phyloP scores from a whole-genome alignment of 2,888 invertebrate genomes.

The Cryptocheilus praepositus region DNA sequence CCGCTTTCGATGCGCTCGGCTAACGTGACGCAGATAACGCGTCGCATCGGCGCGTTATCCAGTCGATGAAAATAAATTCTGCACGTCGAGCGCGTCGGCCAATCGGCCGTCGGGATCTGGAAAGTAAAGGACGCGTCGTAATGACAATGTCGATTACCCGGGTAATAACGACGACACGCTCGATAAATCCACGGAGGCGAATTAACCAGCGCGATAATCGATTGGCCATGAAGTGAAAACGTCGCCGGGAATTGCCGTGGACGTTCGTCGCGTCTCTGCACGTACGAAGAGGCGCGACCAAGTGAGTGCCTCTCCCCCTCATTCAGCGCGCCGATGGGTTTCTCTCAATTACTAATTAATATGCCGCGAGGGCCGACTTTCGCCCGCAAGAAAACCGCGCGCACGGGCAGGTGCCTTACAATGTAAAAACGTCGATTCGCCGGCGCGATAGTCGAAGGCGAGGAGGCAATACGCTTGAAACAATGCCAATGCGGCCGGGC shows the following conservation, averaged over 20 bases:
- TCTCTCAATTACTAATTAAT: slow-evolving; percentile 52
- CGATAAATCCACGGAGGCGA: no score
- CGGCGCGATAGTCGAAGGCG: slow-evolving; percentile 23
- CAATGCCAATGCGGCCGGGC: slow-evolving; percentile 60
- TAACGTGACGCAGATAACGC: no score
- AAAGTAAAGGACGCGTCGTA: no score
- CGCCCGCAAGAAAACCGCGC: slow-evolving; percentile 25
- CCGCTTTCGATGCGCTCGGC: no score
- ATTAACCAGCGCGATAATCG: slow-evolving; percentile 24
- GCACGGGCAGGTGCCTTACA: slow-evolving; percentile 41
- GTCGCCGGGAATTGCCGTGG: neutral
- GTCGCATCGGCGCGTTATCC: no score
- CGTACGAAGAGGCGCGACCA: no score
- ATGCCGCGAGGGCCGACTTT: slow-evolving; percentile 48
- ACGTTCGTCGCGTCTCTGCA: neutral
- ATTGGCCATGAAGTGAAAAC: slow-evolving; percentile 34
- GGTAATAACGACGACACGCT: no score
- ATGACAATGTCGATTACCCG: no score
- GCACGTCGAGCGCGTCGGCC: no score
- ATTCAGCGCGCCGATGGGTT: neutral
- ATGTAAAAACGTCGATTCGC: slow-evolving; percentile 47
- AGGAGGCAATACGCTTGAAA: slow-evolving; percentile 52
- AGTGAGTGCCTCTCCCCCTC: no score
- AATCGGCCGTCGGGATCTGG: no score
- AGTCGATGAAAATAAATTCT: no score